Percentiles rank a stretch among this genome's conserved stretches.
These are phyloP conservation scores for Melanotaenia parkinsoni DNA, from an alignment of 2,797 vertebrate species.

Conservation along the genomic window DNA sequence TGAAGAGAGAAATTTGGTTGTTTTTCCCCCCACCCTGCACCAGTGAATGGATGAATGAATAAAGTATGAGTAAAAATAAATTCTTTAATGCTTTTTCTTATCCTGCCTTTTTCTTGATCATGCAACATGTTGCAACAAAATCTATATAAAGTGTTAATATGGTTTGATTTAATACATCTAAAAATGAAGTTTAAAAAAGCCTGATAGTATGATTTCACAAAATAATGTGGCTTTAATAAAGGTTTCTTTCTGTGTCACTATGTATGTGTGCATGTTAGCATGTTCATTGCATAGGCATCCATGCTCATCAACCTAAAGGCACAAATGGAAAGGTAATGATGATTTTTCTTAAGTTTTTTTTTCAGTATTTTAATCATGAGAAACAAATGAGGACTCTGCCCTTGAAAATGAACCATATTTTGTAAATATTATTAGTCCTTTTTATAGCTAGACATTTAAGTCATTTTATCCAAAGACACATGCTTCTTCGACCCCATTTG, in stretches of 20 bases:
- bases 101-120: constrained; percentile 40
- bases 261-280: not conserved
- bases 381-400: constrained; percentile 8
- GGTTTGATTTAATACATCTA: constrained; percentile 25
- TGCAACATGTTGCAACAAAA: constrained; percentile 37
- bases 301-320: not conserved
- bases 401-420: constrained; percentile 24
- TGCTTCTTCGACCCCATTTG: constrained; percentile 29
- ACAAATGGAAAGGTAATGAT: constrained; percentile 8
- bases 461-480: constrained; percentile 14
- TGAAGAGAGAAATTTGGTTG: constrained; percentile 8
- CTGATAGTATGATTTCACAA: not conserved
- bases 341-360: constrained; percentile 9
- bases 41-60: constrained; percentile 42
- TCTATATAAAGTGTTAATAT: constrained; percentile 36
- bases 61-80: constrained; percentile 51
- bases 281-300: not conserved
- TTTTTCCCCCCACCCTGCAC: constrained; percentile 2
- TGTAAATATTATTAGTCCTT: not conserved
- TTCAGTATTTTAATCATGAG: constrained; percentile 10
- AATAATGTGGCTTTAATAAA: not conserved
- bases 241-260: not conserved
- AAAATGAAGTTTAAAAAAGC: constrained; percentile 4
- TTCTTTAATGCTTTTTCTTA: constrained; percentile 27
- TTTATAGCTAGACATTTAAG: constrained; percentile 11